phyloP scores from a whole-genome alignment of 1,140 invertebrate species.

The Drosophila setifemur region DNA sequence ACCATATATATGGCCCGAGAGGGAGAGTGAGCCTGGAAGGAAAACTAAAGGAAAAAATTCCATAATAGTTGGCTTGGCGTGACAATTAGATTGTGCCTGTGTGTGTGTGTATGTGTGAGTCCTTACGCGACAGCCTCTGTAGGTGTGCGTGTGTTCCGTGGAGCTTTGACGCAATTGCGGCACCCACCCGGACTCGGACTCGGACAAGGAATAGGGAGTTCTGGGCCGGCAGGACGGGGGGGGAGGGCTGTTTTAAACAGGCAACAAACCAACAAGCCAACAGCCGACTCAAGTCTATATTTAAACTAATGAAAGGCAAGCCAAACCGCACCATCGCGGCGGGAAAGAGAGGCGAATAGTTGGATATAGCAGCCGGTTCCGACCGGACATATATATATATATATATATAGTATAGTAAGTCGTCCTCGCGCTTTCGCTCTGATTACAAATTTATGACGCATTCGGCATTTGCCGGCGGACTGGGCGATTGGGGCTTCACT shows the following conservation, averaged over 20 bases:
- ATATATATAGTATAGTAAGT: background rate
- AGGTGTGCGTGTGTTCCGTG: slow-evolving; percentile 24
- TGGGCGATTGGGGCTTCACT: background rate
- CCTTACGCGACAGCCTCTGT: background rate
- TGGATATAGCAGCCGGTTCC: slow-evolving; percentile 27
- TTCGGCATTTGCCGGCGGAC: background rate
- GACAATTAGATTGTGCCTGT: slow-evolving; percentile 68
- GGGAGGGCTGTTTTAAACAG: slow-evolving; percentile 41
- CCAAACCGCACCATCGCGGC: slow-evolving; percentile 43
- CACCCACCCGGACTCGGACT: slow-evolving; percentile 24
- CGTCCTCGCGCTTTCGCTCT: slow-evolving; percentile 16
- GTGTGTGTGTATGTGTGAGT: slow-evolving; percentile 16
- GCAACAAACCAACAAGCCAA: too few relatives aligned
- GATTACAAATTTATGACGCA: slow-evolving; percentile 57
- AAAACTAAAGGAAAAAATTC: slow-evolving; percentile 62
- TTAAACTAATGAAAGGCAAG: slow-evolving; percentile 76
- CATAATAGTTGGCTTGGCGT: slow-evolving; percentile 77
- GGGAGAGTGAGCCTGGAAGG: background rate
- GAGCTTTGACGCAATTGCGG: slow-evolving; percentile 73
- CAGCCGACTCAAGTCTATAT: slow-evolving; percentile 74
- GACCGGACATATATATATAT: slow-evolving; percentile 22
- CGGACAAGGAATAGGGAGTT: too few relatives aligned
- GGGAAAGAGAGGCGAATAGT: slow-evolving; percentile 7
- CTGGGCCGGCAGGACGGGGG: slow-evolving; percentile 1
- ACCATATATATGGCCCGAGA: background rate